These are phyloP conservation scores for Octopus bimaculoides DNA, from an alignment of 1,140 invertebrate genomes.

Conservation along the genomic window DNA sequence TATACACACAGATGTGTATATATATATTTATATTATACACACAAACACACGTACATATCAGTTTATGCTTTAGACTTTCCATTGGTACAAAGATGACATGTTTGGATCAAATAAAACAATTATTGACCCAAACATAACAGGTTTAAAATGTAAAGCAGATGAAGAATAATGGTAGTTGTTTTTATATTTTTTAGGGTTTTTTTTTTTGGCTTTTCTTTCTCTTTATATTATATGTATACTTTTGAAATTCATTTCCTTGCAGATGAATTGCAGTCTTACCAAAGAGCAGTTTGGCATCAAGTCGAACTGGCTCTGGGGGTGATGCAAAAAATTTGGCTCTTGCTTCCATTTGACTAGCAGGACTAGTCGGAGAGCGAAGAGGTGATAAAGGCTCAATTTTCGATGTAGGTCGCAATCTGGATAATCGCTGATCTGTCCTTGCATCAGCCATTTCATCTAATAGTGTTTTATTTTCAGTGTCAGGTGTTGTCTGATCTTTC, in stretches of 20 bases:
- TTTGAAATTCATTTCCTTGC: constrained; percentile 23
- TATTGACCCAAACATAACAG: too few relatives aligned
- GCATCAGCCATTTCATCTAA: background rate
- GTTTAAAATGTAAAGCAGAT: too few relatives aligned
- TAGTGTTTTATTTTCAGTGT: background rate
- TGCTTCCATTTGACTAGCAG: constrained; percentile 29
- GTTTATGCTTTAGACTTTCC: too few relatives aligned
- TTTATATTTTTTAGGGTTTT: too few relatives aligned
- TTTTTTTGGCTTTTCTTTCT: too few relatives aligned
- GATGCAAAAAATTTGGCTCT: constrained; percentile 48
- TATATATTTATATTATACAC: too few relatives aligned
- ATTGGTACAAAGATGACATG: too few relatives aligned
- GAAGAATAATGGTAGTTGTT: too few relatives aligned
- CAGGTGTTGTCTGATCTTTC: background rate
- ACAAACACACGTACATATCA: too few relatives aligned
- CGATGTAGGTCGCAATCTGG: background rate
- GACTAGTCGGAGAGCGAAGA: constrained; percentile 19
- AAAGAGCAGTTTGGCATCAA: constrained; percentile 50
- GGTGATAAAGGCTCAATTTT: constrained; percentile 4
- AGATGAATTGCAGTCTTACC: constrained; percentile 25
- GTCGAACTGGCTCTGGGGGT: constrained; percentile 43
- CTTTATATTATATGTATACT: too few relatives aligned
- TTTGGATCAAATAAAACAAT: too few relatives aligned
- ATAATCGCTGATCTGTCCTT: background rate
- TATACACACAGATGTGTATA: too few relatives aligned